Evolutionary conservation across 1,140 invertebrate species (phyloP).

Genomic region (Zaprionus africanus): DNA sequence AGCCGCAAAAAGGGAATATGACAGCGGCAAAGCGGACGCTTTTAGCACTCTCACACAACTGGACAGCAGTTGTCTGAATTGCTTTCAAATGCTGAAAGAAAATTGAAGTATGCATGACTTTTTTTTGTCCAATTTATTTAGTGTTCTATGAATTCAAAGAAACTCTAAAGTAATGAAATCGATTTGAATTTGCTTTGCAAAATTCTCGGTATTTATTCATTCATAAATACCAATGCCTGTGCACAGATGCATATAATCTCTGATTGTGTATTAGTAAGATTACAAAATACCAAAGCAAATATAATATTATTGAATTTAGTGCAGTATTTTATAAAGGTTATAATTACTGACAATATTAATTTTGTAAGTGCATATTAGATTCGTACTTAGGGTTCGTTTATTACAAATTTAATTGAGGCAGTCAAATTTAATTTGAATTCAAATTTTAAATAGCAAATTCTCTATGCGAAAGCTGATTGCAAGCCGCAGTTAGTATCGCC

Average conservation of each 20-base stretch:
- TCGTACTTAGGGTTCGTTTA: too few species aligned
- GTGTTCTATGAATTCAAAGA: neutral
- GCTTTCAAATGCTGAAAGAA: neutral
- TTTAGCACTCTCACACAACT: constrained; percentile 14
- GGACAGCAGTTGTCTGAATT: neutral
- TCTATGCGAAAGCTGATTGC: neutral
- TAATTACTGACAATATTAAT: too few species aligned
- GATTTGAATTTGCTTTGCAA: neutral
- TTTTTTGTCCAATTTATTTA: neutral
- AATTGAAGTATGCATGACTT: neutral
- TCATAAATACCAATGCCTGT: neutral
- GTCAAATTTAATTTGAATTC: neutral
- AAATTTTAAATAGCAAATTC: neutral
- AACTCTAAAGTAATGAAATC: neutral
- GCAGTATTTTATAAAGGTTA: too few species aligned
- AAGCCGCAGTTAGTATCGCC: neutral
- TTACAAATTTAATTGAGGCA: too few species aligned
- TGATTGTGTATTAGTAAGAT: neutral
- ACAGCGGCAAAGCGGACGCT: constrained; percentile 42
- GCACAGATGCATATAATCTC: neutral
- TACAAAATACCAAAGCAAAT: too few species aligned
- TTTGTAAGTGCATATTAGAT: too few species aligned
- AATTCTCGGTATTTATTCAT: neutral
- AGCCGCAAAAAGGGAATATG: constrained; percentile 32
- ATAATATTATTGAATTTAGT: too few species aligned